A percentile compares a stretch with the other conserved stretches of the same genome.
Conservation (phyloP, 2,888 invertebrate species). For the Chromoteleia sp. region DNA sequence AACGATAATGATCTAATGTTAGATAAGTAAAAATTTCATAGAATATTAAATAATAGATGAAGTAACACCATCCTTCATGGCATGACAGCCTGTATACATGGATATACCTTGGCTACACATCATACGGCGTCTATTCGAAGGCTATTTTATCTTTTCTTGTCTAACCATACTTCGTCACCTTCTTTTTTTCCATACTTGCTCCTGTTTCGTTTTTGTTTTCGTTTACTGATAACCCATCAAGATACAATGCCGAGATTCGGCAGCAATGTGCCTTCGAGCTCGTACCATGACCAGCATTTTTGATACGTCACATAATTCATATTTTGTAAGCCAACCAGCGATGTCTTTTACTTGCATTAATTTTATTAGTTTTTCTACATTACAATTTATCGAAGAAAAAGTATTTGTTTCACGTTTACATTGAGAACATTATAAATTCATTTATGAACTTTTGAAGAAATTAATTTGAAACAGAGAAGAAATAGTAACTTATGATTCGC, state of each 20-base stretch:
- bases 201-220: constrained; percentile 30
- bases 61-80: constrained; percentile 73
- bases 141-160: constrained; percentile 46
- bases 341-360: background rate
- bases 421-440: no score
- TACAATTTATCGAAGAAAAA: background rate
- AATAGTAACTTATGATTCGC: no score
- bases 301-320: constrained; percentile 76
- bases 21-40: constrained; percentile 40
- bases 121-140: constrained; percentile 70
- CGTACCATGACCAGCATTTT: constrained; percentile 78
- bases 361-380: constrained; percentile 2
- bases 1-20: constrained; percentile 55
- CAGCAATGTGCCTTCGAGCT: constrained; percentile 76
- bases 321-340: constrained; percentile 6
- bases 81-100: constrained; percentile 72
- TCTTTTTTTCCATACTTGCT: constrained; percentile 19
- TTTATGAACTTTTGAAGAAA: no score
- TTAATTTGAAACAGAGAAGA: no score
- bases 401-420: background rate
- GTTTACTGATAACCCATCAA: constrained; percentile 58
- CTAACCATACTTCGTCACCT: constrained; percentile 35
- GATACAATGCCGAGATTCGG: constrained; percentile 66
- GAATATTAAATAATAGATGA: constrained; percentile 43
- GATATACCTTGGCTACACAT: constrained; percentile 72